A percentile compares a stretch with the other conserved stretches of the same genome.
These are phyloP conservation scores for Eulithis testata DNA, from an alignment of 2,888 invertebrate species.

Conservation along the genomic window DNA sequence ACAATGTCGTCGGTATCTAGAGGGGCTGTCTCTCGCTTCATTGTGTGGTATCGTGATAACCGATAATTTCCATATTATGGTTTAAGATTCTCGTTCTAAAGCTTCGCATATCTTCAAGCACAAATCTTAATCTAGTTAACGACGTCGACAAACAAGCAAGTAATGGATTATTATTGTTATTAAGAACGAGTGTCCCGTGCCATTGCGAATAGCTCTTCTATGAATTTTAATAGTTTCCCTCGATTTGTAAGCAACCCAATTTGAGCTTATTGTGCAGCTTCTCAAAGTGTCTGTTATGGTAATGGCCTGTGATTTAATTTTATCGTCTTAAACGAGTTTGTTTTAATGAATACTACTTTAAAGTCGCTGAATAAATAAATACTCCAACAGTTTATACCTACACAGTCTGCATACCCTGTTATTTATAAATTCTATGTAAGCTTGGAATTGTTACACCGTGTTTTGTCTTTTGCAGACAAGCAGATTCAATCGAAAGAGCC, in stretches of 20 bases:
- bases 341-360: conserved; percentile 21
- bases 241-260: conserved; percentile 31
- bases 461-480: too few species aligned
- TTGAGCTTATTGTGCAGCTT: conserved; percentile 30
- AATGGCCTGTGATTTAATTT: conserved; percentile 28
- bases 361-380: conserved; percentile 4
- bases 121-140: conserved; percentile 26
- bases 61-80: not conserved
- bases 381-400: not conserved
- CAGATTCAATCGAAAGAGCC: too few species aligned
- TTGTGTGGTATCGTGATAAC: too few species aligned
- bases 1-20: too few species aligned
- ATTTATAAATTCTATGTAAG: too few species aligned
- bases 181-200: conserved; percentile 25
- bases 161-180: conserved; percentile 26
- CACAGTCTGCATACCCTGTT: too few species aligned
- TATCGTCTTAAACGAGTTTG: conserved; percentile 18
- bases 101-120: conserved; percentile 7
- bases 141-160: conserved; percentile 19
- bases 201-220: conserved; percentile 18
- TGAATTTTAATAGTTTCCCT: conserved; percentile 29
- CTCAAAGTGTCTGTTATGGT: conserved; percentile 25
- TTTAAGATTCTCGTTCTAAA: not conserved
- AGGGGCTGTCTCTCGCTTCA: too few species aligned
- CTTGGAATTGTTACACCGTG: too few species aligned